phyloP scores from a whole-genome alignment of 2,797 vertebrate species.

The Acrocephalus scirpaceus region DNA sequence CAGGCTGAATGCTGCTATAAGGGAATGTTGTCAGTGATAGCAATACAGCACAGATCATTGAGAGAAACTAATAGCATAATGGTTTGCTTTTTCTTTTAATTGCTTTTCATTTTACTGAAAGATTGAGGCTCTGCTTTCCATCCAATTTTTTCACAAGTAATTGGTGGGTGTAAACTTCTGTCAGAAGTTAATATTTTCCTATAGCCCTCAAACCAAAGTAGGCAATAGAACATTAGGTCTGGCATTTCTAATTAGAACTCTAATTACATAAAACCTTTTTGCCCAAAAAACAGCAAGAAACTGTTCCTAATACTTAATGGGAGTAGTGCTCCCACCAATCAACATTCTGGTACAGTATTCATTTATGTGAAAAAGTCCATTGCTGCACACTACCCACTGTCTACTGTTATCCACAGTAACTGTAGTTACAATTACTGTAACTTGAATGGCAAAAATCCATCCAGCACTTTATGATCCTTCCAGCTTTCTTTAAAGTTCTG shows the following conservation, averaged over 20 bases:
- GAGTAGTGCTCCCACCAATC: constrained; percentile 43
- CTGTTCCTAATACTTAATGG: constrained; percentile 68
- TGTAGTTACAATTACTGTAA: background rate
- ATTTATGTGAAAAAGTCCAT: constrained; percentile 60
- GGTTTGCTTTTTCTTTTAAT: background rate
- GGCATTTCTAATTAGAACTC: constrained; percentile 71
- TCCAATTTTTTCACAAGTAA: constrained; percentile 53
- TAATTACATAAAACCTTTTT: constrained; percentile 65
- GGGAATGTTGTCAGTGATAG: background rate
- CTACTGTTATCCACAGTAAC: constrained; percentile 28
- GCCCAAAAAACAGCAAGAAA: constrained; percentile 60
- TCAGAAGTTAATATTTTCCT: constrained; percentile 51
- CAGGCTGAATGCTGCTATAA: background rate
- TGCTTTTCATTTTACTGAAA: constrained; percentile 41
- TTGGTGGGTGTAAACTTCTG: constrained; percentile 24
- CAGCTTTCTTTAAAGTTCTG: constrained; percentile 31
- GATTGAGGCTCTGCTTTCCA: constrained; percentile 30
- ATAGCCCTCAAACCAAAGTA: constrained; percentile 41
- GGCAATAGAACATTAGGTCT: constrained; percentile 67
- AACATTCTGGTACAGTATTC: constrained; percentile 31
- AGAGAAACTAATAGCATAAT: background rate
- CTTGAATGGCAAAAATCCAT: constrained; percentile 8
- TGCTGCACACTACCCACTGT: constrained; percentile 26
- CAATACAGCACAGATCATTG: background rate
- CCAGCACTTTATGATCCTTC: background rate